These are phyloP conservation scores for Calonectris borealis DNA, from an alignment of 2,113 vertebrate species.

Conservation along the genomic window DNA sequence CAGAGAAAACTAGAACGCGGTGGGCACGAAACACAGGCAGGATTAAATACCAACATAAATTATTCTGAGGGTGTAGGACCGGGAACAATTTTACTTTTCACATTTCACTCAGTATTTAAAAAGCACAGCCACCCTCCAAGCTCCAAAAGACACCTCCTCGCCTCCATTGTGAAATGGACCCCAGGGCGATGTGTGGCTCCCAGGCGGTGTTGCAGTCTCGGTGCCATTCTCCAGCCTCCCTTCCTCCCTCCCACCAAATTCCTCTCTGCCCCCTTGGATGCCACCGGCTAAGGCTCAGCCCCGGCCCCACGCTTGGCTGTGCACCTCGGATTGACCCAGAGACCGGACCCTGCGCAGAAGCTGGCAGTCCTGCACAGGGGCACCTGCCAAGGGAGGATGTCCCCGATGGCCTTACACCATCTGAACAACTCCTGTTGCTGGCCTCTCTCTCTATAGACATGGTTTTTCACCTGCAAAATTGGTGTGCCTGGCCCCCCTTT, in stretches of 20 bases:
- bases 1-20: background rate
- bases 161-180: conserved; percentile 8
- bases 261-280: background rate
- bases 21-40: background rate
- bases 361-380: background rate
- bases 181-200: background rate
- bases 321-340: background rate
- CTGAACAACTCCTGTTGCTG: background rate
- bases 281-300: background rate
- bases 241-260: background rate
- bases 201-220: background rate
- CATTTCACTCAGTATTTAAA: conserved; percentile 20
- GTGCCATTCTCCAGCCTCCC: background rate
- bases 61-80: background rate
- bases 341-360: background rate
- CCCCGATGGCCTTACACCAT: fast-evolving
- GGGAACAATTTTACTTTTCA: conserved; percentile 14
- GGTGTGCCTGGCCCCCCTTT: background rate
- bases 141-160: conserved; percentile 4
- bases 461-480: background rate
- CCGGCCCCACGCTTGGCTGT: fast-evolving
- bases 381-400: background rate
- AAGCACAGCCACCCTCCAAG: conserved; percentile 29
- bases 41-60: conserved; percentile 48
- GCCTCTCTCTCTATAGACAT: fast-evolving